These are phyloP conservation scores for Drosophila kokeensis DNA, from an alignment of 2,888 invertebrate species.

Conservation along the genomic window DNA sequence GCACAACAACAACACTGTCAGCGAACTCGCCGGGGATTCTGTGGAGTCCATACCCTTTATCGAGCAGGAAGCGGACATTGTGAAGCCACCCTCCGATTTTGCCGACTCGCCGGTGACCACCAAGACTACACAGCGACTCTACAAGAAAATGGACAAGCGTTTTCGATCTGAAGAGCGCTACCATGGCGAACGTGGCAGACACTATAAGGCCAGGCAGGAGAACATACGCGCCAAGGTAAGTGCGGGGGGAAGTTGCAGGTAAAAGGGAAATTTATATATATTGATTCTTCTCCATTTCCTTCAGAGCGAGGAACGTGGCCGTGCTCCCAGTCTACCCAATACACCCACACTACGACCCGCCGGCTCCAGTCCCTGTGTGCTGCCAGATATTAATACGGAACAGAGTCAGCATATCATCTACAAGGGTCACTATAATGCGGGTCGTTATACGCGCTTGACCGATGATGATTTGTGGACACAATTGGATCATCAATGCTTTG, in stretches of 20 bases:
- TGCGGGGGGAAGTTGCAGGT: not conserved
- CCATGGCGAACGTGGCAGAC: constrained; percentile 87
- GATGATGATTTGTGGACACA: constrained; percentile 90
- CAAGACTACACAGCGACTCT: constrained; percentile 86
- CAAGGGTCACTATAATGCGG: constrained; percentile 90
- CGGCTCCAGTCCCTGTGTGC: constrained; percentile 89
- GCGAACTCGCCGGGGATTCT: constrained; percentile 78
- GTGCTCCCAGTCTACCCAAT: constrained; percentile 90
- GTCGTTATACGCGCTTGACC: constrained; percentile 91
- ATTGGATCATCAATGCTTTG: constrained; percentile 85
- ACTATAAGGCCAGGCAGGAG: constrained; percentile 89
- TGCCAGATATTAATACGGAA: constrained; percentile 85
- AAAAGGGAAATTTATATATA: not conserved
- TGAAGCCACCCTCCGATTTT: constrained; percentile 95
- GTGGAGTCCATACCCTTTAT: constrained; percentile 84
- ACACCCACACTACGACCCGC: constrained; percentile 89
- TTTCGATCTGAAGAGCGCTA: constrained; percentile 92
- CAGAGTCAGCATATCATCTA: constrained; percentile 88
- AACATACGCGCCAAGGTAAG: constrained; percentile 90
- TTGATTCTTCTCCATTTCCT: not conserved
- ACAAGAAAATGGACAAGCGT: constrained; percentile 92
- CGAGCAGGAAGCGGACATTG: constrained; percentile 88
- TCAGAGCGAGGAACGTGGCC: constrained; percentile 90
- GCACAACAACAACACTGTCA: constrained; percentile 55
- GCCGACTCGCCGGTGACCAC: constrained; percentile 92